Base-by-base conservation (phyloP, 1,140 invertebrate species). In the Drosophila oshimai region DNA sequence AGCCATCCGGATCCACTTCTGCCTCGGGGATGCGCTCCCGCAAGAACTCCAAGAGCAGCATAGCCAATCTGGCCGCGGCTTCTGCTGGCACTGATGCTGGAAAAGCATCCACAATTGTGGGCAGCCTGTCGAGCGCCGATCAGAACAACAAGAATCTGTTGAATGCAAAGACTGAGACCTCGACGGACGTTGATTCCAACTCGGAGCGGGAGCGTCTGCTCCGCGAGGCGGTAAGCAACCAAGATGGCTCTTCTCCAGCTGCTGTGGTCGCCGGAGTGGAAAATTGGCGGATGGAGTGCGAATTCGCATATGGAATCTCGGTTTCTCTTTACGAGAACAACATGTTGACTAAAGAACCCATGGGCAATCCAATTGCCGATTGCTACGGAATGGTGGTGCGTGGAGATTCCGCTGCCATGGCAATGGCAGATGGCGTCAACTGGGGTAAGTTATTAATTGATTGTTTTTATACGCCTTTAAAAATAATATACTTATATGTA, bases 341-440 rank as follows among this genome's bases (percentile, higher is more conserved):
- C 92, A 96, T 96, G 55, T 91, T 95, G 17, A 96, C 95, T 33
- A 93, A 94, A 61, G 92, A 93, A 44, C 93, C 94, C 50, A 96
- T 96, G 92, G 96, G 97, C 4, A 95, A 96, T 90, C 97, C 97
- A 10, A 96, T 98, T 69, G 97, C 97, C 10, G 97, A 98, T 92
- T 95, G 96, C 75, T 98, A 97, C 92, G 97, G 95, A 2, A 92
- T 98, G 34, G 94, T 96, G 68, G 94, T 95, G 3, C 92, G 96
- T 33, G 93, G 93, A 37, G 96, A 98, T 91, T 96, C 95, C 62
- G 95, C 95, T 3, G 94, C 98, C 58, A 92, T 98, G 77, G 95
- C 95, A 26, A 92, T 98, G 39, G 97, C 97, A 9, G 97, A 98
- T 93, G 97, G 97, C 29, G 97, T 98, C 0, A 98, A 98, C 92